These are phyloP conservation scores for Myotis findleyi DNA, from an alignment of 2,797 vertebrate species.

Conservation along the genomic window DNA sequence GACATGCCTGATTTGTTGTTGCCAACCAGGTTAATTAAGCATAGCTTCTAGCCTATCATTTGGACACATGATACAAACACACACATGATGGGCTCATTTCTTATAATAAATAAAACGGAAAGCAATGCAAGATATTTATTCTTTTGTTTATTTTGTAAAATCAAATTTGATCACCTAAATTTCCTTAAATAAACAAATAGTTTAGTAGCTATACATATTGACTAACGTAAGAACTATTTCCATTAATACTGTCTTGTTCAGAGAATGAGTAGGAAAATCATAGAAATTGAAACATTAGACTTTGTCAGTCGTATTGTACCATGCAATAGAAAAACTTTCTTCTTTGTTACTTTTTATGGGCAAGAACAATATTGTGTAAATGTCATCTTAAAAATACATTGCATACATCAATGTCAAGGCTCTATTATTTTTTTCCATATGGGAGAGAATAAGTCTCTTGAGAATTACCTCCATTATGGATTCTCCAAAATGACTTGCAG, in stretches of 20 bases:
- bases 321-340: constrained; percentile 49
- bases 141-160: constrained; percentile 18
- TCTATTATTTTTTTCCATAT: constrained; percentile 87
- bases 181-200: neutral
- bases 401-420: constrained; percentile 74
- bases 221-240: constrained; percentile 52
- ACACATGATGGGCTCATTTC: neutral
- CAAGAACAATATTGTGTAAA: constrained; percentile 39
- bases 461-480: constrained; percentile 89
- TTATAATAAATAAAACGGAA: neutral
- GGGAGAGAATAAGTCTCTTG: constrained; percentile 87
- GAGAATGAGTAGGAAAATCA: constrained; percentile 40
- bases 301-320: constrained; percentile 54
- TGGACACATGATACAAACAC: neutral
- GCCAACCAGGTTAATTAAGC: neutral
- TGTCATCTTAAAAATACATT: constrained; percentile 63
- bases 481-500: constrained; percentile 87
- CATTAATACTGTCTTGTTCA: constrained; percentile 50
- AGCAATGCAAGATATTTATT: neutral
- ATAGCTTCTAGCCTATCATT: neutral
- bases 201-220: neutral
- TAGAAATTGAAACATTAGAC: neutral
- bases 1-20: neutral
- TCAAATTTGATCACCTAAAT: neutral
- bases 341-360: constrained; percentile 62